These are phyloP conservation scores for Eriocheir sinensis DNA, from an alignment of 1,140 invertebrate species.

Conservation along the genomic window DNA sequence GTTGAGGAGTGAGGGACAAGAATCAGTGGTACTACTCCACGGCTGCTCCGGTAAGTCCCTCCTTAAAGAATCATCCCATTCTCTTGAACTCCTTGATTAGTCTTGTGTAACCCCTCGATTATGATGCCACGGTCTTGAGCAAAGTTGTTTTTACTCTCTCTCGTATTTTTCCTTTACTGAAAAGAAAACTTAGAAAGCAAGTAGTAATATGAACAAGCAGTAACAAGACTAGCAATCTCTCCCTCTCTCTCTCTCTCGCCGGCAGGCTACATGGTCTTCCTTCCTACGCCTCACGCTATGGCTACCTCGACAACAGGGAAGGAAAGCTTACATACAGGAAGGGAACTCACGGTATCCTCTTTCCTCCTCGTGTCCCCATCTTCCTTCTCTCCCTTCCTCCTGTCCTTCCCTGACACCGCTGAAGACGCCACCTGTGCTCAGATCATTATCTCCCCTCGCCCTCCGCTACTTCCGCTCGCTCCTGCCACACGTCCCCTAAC, in stretches of 20 bases:
- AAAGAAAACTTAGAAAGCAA: too few species aligned
- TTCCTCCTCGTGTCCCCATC: conserved; percentile 1
- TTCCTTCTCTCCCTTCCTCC: neutral
- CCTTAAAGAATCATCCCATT: neutral
- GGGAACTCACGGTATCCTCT: conserved; percentile 19
- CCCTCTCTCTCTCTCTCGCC: conserved; percentile 40
- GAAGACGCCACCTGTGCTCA: conserved; percentile 43
- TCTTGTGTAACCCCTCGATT: neutral
- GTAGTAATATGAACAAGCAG: too few species aligned
- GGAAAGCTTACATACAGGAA: neutral
- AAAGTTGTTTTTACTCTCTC: neutral
- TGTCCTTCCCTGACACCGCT: neutral
- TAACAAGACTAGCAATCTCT: neutral
- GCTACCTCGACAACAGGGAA: neutral
- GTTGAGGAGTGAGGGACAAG: too few species aligned
- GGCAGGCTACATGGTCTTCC: neutral
- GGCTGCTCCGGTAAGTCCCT: too few species aligned
- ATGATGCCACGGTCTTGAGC: too few species aligned
- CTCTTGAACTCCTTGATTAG: neutral
- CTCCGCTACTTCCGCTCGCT: conserved; percentile 39
- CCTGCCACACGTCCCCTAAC: conserved; percentile 34
- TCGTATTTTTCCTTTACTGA: neutral
- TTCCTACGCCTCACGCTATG: neutral
- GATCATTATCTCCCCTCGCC: conserved; percentile 31
- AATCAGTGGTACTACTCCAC: too few species aligned